Evolutionary conservation across 2,888 invertebrate species (phyloP).

Genomic region (Cephonodes hylas): DNA sequence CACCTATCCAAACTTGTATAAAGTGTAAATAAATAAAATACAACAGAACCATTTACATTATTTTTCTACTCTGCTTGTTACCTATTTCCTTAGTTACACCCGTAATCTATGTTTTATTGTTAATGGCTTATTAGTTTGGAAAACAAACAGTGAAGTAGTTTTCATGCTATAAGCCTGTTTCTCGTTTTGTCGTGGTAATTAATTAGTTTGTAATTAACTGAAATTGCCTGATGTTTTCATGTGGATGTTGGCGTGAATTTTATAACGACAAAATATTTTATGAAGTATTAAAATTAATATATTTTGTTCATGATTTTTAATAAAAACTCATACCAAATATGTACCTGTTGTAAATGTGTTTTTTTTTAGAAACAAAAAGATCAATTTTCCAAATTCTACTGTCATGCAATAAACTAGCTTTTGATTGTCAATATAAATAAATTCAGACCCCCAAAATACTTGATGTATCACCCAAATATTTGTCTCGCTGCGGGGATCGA

Average conservation of each 20-base stretch:
- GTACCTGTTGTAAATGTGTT: no score
- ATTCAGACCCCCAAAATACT: no score
- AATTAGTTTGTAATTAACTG: neutral
- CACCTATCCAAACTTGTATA: no score
- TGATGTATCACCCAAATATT: no score
- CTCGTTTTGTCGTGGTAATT: neutral
- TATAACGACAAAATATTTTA: no score
- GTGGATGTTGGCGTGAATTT: neutral
- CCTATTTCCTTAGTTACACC: neutral
- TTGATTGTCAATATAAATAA: no score
- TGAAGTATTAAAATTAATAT: no score
- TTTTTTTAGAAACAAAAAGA: neutral
- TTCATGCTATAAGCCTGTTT: neutral
- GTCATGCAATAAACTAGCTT: neutral
- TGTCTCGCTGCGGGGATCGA: no score
- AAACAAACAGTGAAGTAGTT: neutral
- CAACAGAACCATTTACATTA: neutral
- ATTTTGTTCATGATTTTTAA: no score
- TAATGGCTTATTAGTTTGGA: conserved; percentile 1
- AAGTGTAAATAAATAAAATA: no score
- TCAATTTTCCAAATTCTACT: neutral
- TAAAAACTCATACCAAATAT: no score
- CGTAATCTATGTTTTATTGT: neutral
- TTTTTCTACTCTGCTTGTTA: neutral
- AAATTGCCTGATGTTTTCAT: neutral